phyloP scores from a whole-genome alignment of 2,797 vertebrate genomes.

The Cyprinella venusta region DNA sequence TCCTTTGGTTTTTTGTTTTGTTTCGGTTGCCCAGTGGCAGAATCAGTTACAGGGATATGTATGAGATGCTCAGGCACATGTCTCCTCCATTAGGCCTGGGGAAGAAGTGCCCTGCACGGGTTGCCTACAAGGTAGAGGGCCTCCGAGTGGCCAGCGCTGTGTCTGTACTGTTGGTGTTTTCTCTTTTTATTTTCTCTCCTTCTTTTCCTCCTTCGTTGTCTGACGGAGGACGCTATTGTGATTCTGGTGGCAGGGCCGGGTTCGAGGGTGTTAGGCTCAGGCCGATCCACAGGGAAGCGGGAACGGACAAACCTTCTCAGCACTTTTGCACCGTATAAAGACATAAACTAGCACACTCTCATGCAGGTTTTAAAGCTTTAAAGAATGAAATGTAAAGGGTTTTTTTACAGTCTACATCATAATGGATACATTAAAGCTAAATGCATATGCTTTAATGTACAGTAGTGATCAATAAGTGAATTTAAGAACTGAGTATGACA shows the following conservation, averaged over 20 bases:
- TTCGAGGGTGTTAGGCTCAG: constrained; percentile 60
- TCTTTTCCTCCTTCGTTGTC: constrained; percentile 67
- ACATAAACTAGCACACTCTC: not conserved
- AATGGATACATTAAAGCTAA: constrained; percentile 50
- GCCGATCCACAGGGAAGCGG: constrained; percentile 77
- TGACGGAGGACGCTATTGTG: constrained; percentile 77
- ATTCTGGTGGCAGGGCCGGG: constrained; percentile 62
- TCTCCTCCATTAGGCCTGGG: constrained; percentile 88
- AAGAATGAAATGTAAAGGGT: not conserved
- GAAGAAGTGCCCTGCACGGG: constrained; percentile 90
- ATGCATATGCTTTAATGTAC: constrained; percentile 52
- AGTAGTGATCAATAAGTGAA: not conserved
- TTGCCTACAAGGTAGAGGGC: constrained; percentile 88
- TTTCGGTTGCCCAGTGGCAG: constrained; percentile 80
- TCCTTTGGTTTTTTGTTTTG: constrained; percentile 51
- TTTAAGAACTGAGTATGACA: not conserved
- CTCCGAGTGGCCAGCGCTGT: constrained; percentile 65
- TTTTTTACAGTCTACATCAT: not conserved
- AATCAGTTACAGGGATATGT: constrained; percentile 88
- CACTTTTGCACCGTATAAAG: constrained; percentile 74
- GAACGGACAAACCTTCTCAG: constrained; percentile 81
- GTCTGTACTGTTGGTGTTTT: constrained; percentile 69
- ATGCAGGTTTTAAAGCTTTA: not conserved
- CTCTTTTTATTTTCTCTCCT: constrained; percentile 54
- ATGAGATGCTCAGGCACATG: constrained; percentile 89